Evolutionary conservation across 2,888 invertebrate genomes (phyloP).

Genomic region (Hirtodrosophila duncani): DNA sequence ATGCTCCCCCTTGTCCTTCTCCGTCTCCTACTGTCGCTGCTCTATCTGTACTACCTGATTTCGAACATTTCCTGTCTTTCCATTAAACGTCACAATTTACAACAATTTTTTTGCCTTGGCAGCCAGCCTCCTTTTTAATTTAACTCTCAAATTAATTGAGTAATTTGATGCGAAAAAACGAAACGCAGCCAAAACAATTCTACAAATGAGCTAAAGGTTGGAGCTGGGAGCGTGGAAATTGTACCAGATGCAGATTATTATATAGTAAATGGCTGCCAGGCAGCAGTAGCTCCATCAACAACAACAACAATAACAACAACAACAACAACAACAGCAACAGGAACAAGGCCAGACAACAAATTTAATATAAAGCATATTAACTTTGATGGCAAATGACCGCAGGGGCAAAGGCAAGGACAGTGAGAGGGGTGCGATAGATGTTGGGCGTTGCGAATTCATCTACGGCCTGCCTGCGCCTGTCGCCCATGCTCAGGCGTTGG

Average conservation of each 20-base stretch:
- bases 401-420: constrained; percentile 24
- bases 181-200: constrained; percentile 47
- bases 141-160: constrained; percentile 56
- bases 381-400: constrained; percentile 65
- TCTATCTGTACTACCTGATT: constrained; percentile 4
- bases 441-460: background rate
- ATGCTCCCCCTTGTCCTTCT: no score
- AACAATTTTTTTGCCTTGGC: no score
- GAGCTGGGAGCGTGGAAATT: constrained; percentile 24
- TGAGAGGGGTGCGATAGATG: constrained; percentile 4
- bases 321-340: constrained; percentile 17
- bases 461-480: constrained; percentile 30
- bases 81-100: constrained; percentile 28
- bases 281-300: constrained; percentile 9
- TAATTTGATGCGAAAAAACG: constrained; percentile 57
- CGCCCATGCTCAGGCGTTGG: constrained; percentile 40
- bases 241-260: constrained; percentile 62
- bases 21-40: background rate
- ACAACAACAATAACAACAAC: constrained; percentile 16
- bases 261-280: constrained; percentile 38
- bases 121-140: background rate
- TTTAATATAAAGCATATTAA: constrained; percentile 70
- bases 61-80: constrained; percentile 12
- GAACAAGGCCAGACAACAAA: constrained; percentile 44
- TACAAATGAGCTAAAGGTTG: constrained; percentile 5